Evolutionary conservation across 53 echinoderm and acorn worm genomes (phyloP).

Genomic region (Patiria pectinifera): DNA sequence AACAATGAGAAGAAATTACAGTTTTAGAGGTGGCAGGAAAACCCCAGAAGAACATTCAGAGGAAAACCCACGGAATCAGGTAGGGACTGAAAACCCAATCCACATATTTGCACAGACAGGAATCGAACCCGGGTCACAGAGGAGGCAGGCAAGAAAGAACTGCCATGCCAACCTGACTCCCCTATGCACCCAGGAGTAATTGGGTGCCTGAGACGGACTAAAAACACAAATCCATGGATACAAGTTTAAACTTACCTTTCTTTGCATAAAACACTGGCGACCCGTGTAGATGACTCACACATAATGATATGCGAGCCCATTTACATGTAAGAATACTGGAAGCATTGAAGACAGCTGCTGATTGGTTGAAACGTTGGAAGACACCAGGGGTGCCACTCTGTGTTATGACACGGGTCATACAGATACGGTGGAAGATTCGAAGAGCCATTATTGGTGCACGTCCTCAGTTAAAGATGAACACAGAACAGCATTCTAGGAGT

Average conservation of each 20-base stretch:
- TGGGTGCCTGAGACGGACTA: not conserved
- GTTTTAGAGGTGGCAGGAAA: no score
- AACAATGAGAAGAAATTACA: no score
- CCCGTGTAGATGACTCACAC: conserved; percentile 23
- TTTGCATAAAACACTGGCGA: conserved; percentile 20
- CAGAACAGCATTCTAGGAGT: not conserved
- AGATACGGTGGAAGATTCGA: not conserved
- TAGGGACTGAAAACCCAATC: no score
- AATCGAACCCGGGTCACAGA: no score
- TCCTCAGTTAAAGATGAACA: not conserved
- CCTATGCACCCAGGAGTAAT: no score
- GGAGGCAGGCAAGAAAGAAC: no score
- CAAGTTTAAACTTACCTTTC: conserved; percentile 4
- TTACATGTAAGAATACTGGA: not conserved
- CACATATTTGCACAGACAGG: no score
- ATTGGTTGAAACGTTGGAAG: not conserved
- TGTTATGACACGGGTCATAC: conserved; percentile 11
- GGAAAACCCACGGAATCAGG: no score
- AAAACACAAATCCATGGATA: not conserved
- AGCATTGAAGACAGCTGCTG: conserved; percentile 29
- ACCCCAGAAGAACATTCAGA: no score
- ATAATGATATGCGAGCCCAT: conserved; percentile 3
- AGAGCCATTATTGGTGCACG: not conserved
- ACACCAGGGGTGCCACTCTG: conserved; percentile 4
- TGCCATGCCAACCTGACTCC: no score